Conservation (phyloP, 2,888 invertebrate species). For the Alsophila aescularia region DNA sequence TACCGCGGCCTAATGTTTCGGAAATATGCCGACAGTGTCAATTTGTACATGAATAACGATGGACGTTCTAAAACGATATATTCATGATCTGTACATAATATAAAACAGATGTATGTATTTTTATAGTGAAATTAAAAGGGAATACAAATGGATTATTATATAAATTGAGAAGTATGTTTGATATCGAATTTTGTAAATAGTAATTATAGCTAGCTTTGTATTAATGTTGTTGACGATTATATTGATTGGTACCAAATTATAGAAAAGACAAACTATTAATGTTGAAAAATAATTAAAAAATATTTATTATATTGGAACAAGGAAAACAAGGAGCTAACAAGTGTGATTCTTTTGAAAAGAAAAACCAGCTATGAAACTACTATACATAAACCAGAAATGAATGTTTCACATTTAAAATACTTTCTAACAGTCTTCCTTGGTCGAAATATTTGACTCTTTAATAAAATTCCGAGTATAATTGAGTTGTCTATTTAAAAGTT, state of each 20-base stretch:
- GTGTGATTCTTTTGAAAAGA: slow-evolving; percentile 1
- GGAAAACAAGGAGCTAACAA: neutral
- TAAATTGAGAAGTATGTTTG: slow-evolving; percentile 32
- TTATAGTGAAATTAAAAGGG: slow-evolving; percentile 24
- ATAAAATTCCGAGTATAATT: too few species aligned
- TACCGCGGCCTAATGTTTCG: neutral
- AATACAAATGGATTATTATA: slow-evolving; percentile 24
- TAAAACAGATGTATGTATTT: slow-evolving; percentile 30
- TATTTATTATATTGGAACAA: slow-evolving; percentile 4
- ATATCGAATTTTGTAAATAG: slow-evolving; percentile 64
- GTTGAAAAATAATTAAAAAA: slow-evolving; percentile 3
- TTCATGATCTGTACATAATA: slow-evolving; percentile 39
- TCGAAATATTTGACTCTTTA: too few species aligned
- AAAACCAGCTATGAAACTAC: neutral
- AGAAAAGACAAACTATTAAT: slow-evolving; percentile 31
- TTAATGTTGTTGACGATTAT: slow-evolving; percentile 29
- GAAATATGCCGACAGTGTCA: neutral
- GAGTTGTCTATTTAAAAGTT: too few species aligned
- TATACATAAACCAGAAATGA: neutral
- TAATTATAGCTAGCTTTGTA: slow-evolving; percentile 28
- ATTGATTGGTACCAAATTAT: slow-evolving; percentile 24
- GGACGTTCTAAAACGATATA: slow-evolving; percentile 11
- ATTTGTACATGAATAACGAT: slow-evolving; percentile 7
- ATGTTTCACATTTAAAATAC: neutral
- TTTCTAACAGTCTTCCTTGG: too few species aligned